Evolutionary conservation across 2,113 vertebrate genomes (phyloP).

Genomic region (Ictalurus punctatus): DNA sequence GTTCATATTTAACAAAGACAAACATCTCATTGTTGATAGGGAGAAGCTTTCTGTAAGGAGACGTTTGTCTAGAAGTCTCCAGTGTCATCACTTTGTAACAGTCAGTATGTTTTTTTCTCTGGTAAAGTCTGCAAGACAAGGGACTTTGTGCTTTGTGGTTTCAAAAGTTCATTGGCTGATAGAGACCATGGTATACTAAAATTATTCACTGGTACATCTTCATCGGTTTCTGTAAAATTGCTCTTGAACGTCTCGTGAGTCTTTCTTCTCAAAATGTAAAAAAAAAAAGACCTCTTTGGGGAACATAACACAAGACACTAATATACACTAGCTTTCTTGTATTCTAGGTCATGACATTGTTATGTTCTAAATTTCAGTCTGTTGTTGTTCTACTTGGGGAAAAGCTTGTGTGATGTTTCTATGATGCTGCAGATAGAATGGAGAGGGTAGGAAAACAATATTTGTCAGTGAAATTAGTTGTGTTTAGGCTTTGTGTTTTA

Average conservation of each 20-base stretch:
- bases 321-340: neutral
- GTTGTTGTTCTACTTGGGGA: neutral
- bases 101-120: neutral
- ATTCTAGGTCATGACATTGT: slow-evolving; percentile 7
- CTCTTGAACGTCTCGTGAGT: neutral
- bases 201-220: neutral
- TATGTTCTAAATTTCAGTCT: neutral
- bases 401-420: neutral
- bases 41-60: neutral
- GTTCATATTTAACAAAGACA: neutral
- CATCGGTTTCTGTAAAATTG: neutral
- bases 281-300: neutral
- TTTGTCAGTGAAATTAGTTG: neutral
- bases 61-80: neutral
- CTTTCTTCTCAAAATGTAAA: neutral
- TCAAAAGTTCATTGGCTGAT: neutral
- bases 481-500: neutral
- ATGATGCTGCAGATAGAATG: neutral
- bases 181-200: neutral
- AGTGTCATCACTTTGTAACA: neutral
- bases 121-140: neutral
- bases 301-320: neutral
- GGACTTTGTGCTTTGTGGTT: neutral
- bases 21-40: neutral
- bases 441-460: neutral